These are phyloP conservation scores for Bugula neritina DNA, from an alignment of 2,888 invertebrate species.

Conservation along the genomic window DNA sequence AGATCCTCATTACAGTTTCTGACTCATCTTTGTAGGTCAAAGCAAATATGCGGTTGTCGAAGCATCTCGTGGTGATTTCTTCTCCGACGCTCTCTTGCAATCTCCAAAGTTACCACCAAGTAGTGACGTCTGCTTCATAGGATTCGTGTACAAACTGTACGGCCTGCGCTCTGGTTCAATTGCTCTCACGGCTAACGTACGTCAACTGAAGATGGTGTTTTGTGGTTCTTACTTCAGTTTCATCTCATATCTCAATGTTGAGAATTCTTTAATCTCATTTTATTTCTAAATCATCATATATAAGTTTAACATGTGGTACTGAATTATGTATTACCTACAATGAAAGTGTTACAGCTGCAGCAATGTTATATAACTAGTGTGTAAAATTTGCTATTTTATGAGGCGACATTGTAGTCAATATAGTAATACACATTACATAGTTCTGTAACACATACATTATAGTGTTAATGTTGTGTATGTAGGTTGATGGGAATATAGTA, in stretches of 20 bases:
- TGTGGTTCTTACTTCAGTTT: not conserved
- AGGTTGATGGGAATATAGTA: not conserved
- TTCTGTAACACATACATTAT: too few relatives aligned
- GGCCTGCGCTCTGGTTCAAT: slow-evolving; percentile 36
- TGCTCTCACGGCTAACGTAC: slow-evolving; percentile 34
- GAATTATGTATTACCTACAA: too few relatives aligned
- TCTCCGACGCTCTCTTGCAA: slow-evolving; percentile 35
- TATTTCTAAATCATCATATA: too few relatives aligned
- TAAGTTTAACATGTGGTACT: too few relatives aligned
- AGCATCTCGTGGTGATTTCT: slow-evolving; percentile 32
- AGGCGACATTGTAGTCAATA: too few relatives aligned
- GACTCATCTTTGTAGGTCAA: slow-evolving; percentile 5
- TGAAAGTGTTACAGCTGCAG: too few relatives aligned
- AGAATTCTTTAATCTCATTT: too few relatives aligned
- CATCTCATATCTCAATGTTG: too few relatives aligned
- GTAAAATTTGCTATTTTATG: too few relatives aligned
- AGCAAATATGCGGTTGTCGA: slow-evolving; percentile 20
- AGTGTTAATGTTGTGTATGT: not conserved
- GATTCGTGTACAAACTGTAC: slow-evolving; percentile 41
- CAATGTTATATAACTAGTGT: too few relatives aligned
- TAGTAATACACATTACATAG: too few relatives aligned
- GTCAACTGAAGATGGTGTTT: not conserved
- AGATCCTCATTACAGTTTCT: too few relatives aligned
- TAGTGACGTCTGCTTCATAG: slow-evolving; percentile 30
- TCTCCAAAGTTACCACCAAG: slow-evolving; percentile 37